Percentiles rank a stretch among this genome's conserved stretches.
phyloP scores from a whole-genome alignment of 2,113 vertebrate species.

The Crotalus viridis region DNA sequence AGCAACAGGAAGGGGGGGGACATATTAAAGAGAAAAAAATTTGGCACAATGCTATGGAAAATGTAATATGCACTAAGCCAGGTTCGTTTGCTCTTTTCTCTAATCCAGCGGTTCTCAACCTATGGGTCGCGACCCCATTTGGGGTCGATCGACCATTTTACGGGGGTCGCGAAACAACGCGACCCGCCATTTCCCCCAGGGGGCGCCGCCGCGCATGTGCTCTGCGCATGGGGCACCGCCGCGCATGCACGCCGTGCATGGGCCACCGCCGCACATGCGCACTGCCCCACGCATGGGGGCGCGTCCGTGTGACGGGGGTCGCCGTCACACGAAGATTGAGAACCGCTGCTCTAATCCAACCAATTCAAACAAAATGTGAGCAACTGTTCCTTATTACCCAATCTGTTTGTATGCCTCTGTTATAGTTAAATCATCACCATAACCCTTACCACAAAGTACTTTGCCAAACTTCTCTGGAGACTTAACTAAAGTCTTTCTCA shows the following conservation, averaged over 20 bases:
- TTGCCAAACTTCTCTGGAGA: neutral
- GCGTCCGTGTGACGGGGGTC: too few species aligned
- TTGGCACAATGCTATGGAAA: neutral
- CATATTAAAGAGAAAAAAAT: neutral
- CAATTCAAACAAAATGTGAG: neutral
- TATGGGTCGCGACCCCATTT: too few species aligned
- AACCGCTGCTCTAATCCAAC: neutral
- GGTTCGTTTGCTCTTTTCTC: neutral
- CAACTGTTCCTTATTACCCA: neutral
- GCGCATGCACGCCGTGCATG: too few species aligned
- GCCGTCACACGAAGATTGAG: too few species aligned
- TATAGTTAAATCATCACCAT: neutral
- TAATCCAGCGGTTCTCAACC: neutral
- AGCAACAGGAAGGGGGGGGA: neutral
- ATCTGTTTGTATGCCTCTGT: neutral
- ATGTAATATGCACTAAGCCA: neutral
- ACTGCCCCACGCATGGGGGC: too few species aligned
- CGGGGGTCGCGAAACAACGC: too few species aligned
- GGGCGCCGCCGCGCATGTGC: too few species aligned
- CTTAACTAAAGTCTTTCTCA: neutral
- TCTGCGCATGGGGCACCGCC: too few species aligned
- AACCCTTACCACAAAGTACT: neutral
- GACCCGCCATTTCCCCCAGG: too few species aligned
- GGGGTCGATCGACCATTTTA: too few species aligned
- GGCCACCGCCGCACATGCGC: too few species aligned